Percentiles rank a stretch among this genome's conserved stretches.
Evolutionary conservation across 2,888 invertebrate genomes (phyloP).

Genomic region (Pristionchus mayeri): DNA sequence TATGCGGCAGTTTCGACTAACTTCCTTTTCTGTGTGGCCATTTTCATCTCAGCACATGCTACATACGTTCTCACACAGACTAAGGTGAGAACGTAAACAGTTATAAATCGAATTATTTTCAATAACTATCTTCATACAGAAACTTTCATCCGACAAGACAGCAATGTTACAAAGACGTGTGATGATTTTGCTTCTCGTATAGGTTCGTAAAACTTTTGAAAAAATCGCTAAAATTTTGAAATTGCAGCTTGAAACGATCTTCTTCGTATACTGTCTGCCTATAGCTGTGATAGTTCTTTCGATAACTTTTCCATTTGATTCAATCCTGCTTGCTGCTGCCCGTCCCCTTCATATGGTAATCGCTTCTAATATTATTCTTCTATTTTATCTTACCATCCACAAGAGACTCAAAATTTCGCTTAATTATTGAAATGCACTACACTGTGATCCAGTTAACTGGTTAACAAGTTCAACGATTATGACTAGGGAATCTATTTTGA

Average conservation of each 20-base stretch:
- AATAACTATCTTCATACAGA: too few species aligned
- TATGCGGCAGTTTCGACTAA: too few species aligned
- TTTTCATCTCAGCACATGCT: not conserved
- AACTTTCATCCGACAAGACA: not conserved
- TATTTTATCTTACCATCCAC: not conserved
- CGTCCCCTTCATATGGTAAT: not conserved
- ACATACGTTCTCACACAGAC: not conserved
- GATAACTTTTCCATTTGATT: not conserved
- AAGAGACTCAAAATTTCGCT: too few species aligned
- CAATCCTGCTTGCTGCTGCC: not conserved
- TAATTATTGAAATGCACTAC: too few species aligned
- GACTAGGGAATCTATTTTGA: too few species aligned
- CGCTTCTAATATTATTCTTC: not conserved
- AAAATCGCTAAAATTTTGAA: not conserved
- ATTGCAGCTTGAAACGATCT: not conserved
- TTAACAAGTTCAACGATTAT: too few species aligned
- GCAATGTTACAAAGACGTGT: not conserved
- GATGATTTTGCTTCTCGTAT: not conserved
- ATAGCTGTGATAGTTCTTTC: not conserved
- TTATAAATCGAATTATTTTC: too few species aligned
- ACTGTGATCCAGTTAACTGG: too few species aligned
- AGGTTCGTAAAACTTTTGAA: not conserved
- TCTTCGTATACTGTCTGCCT: not conserved
- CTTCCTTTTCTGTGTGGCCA: too few species aligned
- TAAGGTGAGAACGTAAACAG: not conserved